Evolutionary conservation across 2,888 invertebrate genomes (phyloP).

Genomic region (Conus canariensis): DNA sequence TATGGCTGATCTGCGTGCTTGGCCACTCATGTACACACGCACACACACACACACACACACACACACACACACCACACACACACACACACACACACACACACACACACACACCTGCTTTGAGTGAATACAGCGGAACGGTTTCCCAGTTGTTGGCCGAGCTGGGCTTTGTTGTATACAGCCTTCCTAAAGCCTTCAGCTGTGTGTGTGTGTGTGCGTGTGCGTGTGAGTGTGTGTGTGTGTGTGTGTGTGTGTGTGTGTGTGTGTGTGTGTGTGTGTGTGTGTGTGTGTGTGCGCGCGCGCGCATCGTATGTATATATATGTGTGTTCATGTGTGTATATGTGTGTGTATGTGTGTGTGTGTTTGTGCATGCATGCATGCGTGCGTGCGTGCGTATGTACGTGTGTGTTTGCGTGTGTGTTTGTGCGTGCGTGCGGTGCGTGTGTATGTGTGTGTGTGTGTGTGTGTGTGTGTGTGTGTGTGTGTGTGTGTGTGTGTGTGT

Average conservation of each 20-base stretch:
- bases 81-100: background rate
- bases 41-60: background rate
- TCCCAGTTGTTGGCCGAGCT: too few species aligned
- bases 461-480: background rate
- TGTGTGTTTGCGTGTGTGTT: background rate
- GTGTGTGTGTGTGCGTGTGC: background rate
- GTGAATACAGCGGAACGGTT: background rate
- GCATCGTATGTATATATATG: background rate
- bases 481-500: background rate
- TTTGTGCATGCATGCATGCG: background rate
- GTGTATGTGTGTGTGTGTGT: slow-evolving; percentile 5
- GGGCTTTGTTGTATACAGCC: too few species aligned
- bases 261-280: background rate
- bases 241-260: background rate
- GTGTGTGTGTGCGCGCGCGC: background rate
- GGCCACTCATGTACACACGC: background rate
- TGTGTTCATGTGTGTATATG: background rate
- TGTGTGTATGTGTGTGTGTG: background rate
- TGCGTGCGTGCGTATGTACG: background rate
- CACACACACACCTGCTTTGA: background rate
- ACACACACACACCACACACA: background rate
- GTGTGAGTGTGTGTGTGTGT: background rate
- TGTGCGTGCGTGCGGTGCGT: background rate
- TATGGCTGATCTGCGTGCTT: too few species aligned
- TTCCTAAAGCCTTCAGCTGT: background rate